Conservation (phyloP, 2,888 invertebrate species). For the Euphydryas editha region DNA sequence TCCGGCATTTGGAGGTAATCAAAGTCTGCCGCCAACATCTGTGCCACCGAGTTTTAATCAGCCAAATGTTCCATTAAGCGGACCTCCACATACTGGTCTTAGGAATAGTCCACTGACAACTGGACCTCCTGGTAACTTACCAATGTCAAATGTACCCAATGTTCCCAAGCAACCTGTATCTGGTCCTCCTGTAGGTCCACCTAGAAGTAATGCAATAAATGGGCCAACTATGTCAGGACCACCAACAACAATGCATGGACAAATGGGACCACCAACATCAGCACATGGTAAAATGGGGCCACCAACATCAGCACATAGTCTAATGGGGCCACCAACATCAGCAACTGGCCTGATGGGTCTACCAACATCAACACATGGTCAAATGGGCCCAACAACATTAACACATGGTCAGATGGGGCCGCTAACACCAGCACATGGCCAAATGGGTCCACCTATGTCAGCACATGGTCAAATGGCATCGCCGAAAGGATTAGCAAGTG, state of each 20-base stretch:
- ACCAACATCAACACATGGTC: conserved; percentile 15
- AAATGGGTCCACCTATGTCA: conserved; percentile 8
- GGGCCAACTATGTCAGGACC: conserved; percentile 42
- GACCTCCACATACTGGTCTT: conserved; percentile 52
- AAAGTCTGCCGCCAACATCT: conserved; percentile 40
- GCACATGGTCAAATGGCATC: conserved; percentile 38
- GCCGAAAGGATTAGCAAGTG: conserved; percentile 37
- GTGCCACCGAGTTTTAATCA: conserved; percentile 55
- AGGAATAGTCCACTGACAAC: conserved; percentile 62
- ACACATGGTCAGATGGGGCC: conserved; percentile 1
- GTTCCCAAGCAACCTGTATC: conserved; percentile 29
- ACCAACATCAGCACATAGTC: not conserved
- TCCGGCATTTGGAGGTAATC: conserved; percentile 48
- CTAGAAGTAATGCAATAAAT: conserved; percentile 43
- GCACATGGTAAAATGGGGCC: not conserved
- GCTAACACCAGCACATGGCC: not conserved
- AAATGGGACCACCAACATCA: conserved; percentile 41
- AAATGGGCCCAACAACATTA: conserved; percentile 41
- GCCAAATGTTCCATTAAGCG: conserved; percentile 57
- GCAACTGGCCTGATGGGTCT: conserved; percentile 1
- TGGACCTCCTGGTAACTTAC: conserved; percentile 52
- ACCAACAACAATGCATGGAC: conserved; percentile 15
- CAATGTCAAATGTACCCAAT: conserved; percentile 31
- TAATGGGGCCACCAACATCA: not conserved
- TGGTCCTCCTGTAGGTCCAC: conserved; percentile 38